These are phyloP conservation scores for Intellagama lesueurii DNA, from an alignment of 2,797 vertebrate genomes.

Conservation along the genomic window DNA sequence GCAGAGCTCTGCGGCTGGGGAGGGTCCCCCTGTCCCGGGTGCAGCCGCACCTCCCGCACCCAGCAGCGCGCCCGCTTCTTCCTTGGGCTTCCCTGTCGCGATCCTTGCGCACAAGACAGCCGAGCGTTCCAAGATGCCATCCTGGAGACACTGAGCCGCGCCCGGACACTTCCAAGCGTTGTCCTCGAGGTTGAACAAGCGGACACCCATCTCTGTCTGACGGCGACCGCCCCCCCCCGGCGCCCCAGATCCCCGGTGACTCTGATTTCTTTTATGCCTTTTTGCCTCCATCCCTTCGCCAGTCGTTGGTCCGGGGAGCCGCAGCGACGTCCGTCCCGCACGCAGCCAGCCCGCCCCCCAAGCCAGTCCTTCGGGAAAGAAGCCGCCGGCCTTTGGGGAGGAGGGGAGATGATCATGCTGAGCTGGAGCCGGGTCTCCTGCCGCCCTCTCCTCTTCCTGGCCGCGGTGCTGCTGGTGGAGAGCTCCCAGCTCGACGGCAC, in stretches of 20 bases:
- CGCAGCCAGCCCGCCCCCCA: not conserved
- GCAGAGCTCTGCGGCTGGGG: not conserved
- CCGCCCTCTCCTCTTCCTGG: conserved; percentile 87
- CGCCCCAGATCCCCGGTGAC: too few species aligned
- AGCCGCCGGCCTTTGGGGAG: conserved; percentile 43
- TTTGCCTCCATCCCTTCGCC: too few species aligned
- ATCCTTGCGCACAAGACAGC: not conserved
- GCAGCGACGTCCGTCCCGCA: not conserved
- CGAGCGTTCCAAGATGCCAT: not conserved
- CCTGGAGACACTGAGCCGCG: not conserved
- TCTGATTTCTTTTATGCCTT: too few species aligned
- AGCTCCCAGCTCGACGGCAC: conserved; percentile 87
- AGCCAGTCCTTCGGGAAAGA: not conserved
- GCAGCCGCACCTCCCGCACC: not conserved
- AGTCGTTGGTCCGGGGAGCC: not conserved
- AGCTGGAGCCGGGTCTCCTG: conserved; percentile 86
- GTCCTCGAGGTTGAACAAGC: too few species aligned
- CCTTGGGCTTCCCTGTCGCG: conserved; percentile 56
- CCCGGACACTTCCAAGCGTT: not conserved
- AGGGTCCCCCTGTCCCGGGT: not conserved
- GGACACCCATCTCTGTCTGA: too few species aligned
- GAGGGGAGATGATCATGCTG: conserved; percentile 85
- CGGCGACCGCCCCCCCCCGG: too few species aligned
- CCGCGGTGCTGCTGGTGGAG: conserved; percentile 86
- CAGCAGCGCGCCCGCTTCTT: conserved; percentile 23